phyloP scores from a whole-genome alignment of 2,113 vertebrate species.

The Austrofundulus limnaeus region DNA sequence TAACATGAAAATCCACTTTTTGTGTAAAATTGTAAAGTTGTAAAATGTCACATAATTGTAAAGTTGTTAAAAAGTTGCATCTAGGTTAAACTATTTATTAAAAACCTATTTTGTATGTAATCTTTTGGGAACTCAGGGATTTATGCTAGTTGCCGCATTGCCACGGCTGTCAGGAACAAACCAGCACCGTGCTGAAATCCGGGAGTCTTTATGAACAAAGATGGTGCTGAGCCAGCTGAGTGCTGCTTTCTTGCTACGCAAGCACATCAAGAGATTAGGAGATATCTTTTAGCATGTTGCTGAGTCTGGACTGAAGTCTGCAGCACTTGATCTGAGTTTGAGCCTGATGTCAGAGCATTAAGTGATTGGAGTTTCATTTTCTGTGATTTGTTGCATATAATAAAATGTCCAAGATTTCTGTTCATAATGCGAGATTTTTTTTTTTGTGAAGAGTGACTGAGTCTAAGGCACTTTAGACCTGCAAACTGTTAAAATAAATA shows the following conservation, averaged over 20 bases:
- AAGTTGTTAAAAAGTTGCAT: too few relatives aligned
- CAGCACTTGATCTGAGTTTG: background rate
- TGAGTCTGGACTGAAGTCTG: constrained; percentile 7
- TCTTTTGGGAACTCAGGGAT: background rate
- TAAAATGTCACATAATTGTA: too few relatives aligned
- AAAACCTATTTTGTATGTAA: background rate
- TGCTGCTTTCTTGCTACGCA: constrained; percentile 15
- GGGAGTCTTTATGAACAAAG: background rate
- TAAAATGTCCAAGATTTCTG: background rate
- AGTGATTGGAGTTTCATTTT: background rate
- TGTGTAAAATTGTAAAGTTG: too few relatives aligned
- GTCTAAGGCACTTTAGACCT: background rate
- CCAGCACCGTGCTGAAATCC: background rate
- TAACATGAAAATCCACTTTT: too few relatives aligned
- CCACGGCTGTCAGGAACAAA: background rate
- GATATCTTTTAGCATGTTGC: constrained; percentile 13
- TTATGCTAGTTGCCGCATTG: background rate
- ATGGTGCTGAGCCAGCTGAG: constrained; percentile 21
- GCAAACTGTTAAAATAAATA: constrained; percentile 9
- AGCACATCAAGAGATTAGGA: constrained; percentile 21
- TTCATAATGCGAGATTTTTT: background rate
- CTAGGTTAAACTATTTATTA: too few relatives aligned
- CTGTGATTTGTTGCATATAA: background rate
- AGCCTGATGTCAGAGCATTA: background rate
- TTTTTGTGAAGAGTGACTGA: too few relatives aligned